Evolutionary conservation across 1,140 invertebrate species (phyloP).

Genomic region (Eumeta japonica): DNA sequence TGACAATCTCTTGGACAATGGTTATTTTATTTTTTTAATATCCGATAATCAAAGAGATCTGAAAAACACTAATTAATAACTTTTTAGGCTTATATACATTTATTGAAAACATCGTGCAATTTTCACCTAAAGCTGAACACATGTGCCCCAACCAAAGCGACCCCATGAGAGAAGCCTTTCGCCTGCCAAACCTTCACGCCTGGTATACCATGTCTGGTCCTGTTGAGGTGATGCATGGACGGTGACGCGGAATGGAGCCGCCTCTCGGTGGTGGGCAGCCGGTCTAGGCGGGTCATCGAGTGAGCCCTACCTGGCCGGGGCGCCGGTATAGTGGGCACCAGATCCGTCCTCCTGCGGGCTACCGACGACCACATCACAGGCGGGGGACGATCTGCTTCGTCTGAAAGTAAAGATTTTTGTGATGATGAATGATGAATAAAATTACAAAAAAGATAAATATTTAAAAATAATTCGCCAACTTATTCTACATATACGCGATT

Average conservation of each 20-base stretch:
- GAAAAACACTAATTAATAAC: no score
- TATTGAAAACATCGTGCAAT: not conserved
- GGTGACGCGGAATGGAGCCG: conserved; percentile 48
- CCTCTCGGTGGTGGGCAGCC: conserved; percentile 70
- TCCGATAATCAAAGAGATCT: no score
- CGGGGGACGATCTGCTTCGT: conserved; percentile 59
- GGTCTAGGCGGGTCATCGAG: conserved; percentile 88
- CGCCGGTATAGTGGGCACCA: conserved; percentile 85
- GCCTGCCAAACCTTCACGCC: no score
- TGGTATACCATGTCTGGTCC: no score
- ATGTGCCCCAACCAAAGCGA: not conserved
- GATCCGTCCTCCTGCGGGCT: conserved; percentile 81
- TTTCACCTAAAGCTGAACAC: not conserved
- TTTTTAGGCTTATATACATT: no score
- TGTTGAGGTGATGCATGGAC: conserved; percentile 37
- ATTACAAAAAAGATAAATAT: not conserved
- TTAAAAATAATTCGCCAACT: not conserved
- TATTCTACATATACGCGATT: not conserved
- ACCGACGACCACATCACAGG: conserved; percentile 66
- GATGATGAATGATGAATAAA: not conserved
- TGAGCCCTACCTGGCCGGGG: conserved; percentile 81
- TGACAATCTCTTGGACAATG: no score
- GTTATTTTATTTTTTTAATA: no score
- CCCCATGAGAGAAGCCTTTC: no score
- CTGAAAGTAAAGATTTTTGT: conserved; percentile 15